Conservation (phyloP, 2,797 vertebrate genomes). For the Arremon brunneinucha region DNA sequence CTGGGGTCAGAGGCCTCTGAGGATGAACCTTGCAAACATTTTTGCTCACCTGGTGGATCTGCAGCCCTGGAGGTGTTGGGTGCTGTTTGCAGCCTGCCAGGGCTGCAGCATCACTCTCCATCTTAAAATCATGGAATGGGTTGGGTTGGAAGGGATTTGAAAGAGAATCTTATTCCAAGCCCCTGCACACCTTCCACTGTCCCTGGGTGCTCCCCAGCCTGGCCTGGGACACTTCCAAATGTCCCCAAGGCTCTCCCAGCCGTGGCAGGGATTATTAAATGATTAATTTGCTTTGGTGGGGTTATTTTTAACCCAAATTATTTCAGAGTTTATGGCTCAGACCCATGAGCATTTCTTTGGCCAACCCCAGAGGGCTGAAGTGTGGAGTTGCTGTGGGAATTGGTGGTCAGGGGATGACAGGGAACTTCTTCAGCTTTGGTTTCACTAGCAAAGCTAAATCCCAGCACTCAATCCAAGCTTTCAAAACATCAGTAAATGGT, state of each 20-base stretch:
- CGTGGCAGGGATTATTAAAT: conserved; percentile 19
- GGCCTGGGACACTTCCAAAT: background rate
- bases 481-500: conserved; percentile 18
- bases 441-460: background rate
- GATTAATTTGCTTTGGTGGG: conserved; percentile 18
- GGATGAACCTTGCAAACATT: background rate
- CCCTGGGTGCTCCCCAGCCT: background rate
- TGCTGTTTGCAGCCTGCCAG: background rate
- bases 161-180: background rate
- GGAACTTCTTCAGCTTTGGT: conserved; percentile 7
- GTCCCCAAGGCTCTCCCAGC: conserved; percentile 15
- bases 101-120: background rate
- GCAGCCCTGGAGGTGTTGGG: background rate
- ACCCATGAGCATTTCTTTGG: background rate
- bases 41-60: background rate
- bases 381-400: conserved; percentile 8
- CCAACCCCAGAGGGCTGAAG: conserved; percentile 6
- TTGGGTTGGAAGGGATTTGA: background rate
- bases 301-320: conserved; percentile 59
- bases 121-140: background rate
- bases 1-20: background rate
- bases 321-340: background rate
- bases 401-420: conserved; percentile 17
- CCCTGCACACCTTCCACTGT: background rate
- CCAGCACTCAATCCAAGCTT: background rate